Conservation (phyloP, 2,888 invertebrate genomes). For the Drosophila prostipennis region DNA sequence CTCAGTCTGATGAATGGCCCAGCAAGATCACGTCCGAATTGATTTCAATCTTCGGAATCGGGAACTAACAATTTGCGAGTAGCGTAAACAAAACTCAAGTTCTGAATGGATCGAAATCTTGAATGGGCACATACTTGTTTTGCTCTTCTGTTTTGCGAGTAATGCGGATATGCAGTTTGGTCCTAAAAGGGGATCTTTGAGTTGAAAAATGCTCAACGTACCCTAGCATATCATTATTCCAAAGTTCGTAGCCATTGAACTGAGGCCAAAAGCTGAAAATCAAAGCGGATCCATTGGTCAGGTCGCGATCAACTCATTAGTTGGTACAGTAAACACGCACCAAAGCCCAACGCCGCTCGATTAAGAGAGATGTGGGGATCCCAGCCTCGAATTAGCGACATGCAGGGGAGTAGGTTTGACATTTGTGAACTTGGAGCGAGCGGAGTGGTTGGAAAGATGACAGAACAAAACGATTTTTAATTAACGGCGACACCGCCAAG, state of each 20-base stretch:
- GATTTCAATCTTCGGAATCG: constrained; percentile 10
- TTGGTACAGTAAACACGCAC: constrained; percentile 58
- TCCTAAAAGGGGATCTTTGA: background rate
- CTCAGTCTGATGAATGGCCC: background rate
- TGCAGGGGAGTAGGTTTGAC: constrained; percentile 39
- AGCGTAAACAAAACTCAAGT: constrained; percentile 2
- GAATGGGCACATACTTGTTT: background rate
- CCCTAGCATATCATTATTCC: constrained; percentile 2
- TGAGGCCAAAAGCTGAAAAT: constrained; percentile 40
- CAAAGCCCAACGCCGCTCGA: constrained; percentile 34
- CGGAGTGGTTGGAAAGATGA: constrained; percentile 47
- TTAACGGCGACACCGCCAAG: constrained; percentile 64
- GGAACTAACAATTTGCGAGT: constrained; percentile 18
- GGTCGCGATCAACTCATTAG: constrained; percentile 44
- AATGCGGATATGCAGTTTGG: background rate
- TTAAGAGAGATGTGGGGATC: constrained; percentile 31
- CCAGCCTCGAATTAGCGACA: constrained; percentile 66
- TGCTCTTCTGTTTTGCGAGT: background rate
- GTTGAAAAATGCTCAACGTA: background rate
- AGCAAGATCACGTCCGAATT: constrained; percentile 29
- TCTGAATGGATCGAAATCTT: background rate
- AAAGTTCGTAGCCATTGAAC: constrained; percentile 56
- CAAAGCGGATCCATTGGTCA: constrained; percentile 25
- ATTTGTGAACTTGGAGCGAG: constrained; percentile 66
- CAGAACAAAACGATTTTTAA: constrained; percentile 77